Percentiles rank a stretch among this genome's conserved stretches.
Conservation (phyloP, 2,797 vertebrate genomes). For the Eospalax fontanierii region DNA sequence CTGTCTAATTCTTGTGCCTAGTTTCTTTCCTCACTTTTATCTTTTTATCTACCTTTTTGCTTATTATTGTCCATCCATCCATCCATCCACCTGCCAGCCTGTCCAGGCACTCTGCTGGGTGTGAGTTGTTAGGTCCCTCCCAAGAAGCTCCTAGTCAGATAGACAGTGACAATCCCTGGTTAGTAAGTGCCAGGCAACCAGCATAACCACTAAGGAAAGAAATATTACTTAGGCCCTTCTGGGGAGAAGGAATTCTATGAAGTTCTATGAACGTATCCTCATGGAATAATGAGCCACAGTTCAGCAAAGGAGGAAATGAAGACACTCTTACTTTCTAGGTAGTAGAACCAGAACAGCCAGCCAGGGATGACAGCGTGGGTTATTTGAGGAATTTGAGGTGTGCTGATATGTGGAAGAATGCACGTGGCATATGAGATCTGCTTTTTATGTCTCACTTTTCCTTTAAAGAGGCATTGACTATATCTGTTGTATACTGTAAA, state of each 20-base stretch:
- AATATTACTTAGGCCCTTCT: background rate
- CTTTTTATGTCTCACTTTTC: constrained; percentile 31
- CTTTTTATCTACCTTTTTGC: background rate
- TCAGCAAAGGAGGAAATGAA: background rate
- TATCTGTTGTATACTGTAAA: background rate
- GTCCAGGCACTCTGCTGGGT: background rate
- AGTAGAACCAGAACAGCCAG: background rate
- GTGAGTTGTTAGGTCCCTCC: background rate
- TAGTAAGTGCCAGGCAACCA: background rate
- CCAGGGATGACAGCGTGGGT: background rate
- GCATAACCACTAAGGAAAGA: background rate
- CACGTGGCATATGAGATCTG: background rate
- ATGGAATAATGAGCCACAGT: background rate
- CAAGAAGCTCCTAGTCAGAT: background rate
- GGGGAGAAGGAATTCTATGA: background rate
- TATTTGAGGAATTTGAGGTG: constrained; percentile 41
- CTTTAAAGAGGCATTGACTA: constrained; percentile 20
- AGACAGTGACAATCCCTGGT: background rate
- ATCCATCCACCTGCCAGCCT: background rate
- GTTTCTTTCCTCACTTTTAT: background rate
- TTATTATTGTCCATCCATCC: background rate
- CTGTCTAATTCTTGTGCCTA: background rate
- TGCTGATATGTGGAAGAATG: background rate
- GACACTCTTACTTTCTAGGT: background rate
- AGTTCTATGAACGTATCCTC: background rate